Conservation (phyloP, 2,888 invertebrate genomes). For the Cerastis leucographa region DNA sequence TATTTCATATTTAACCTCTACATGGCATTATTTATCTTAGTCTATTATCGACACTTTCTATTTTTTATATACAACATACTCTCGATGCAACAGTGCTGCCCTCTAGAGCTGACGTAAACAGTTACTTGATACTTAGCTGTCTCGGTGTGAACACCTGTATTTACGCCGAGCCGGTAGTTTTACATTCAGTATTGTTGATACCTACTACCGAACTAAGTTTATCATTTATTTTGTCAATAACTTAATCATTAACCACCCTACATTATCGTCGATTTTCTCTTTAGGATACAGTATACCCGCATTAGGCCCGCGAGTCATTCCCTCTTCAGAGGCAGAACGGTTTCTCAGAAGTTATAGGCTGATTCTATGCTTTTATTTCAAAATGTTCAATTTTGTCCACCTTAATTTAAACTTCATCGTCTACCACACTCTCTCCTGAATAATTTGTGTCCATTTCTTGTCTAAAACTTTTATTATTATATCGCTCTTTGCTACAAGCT, state of each 20-base stretch:
- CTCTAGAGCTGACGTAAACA: slow-evolving; percentile 17
- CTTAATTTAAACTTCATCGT: background rate
- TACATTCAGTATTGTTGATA: too few relatives aligned
- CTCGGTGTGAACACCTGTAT: slow-evolving; percentile 11
- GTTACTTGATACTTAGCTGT: slow-evolving; percentile 24
- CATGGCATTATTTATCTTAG: background rate
- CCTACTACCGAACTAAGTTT: too few relatives aligned
- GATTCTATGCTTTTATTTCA: background rate
- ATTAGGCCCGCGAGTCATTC: background rate
- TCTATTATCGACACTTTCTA: background rate
- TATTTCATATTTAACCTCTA: too few relatives aligned
- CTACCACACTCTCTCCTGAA: background rate
- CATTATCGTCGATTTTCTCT: too few relatives aligned
- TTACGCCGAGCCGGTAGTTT: background rate
- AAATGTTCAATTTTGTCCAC: background rate
- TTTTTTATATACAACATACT: background rate
- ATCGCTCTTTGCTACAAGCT: background rate
- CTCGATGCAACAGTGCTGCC: background rate
- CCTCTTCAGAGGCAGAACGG: background rate
- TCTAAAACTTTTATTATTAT: background rate
- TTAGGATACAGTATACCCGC: too few relatives aligned
- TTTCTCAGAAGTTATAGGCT: background rate
- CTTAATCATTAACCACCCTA: background rate
- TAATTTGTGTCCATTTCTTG: background rate
- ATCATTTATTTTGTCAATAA: background rate